These are phyloP conservation scores for Dicycla oo DNA, from an alignment of 2,888 invertebrate species.

Conservation along the genomic window DNA sequence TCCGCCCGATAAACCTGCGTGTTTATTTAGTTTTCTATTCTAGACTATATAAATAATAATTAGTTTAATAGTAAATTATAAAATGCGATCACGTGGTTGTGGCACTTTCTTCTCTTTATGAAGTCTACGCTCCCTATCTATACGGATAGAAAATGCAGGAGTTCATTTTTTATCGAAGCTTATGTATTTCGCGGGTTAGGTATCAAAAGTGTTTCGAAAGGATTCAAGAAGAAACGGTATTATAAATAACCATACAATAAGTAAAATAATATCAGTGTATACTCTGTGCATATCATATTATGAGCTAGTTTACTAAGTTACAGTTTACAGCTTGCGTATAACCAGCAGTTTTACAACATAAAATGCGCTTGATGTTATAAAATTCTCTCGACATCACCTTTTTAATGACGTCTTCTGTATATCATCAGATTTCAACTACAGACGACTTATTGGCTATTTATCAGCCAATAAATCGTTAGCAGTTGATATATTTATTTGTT, in stretches of 20 bases:
- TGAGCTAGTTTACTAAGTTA: conserved; percentile 27
- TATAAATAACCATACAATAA: not conserved
- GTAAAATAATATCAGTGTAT: conserved; percentile 13
- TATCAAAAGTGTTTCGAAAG: not conserved
- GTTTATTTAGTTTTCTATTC: not conserved
- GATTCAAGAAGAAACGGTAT: not conserved
- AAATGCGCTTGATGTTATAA: not conserved
- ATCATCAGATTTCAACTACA: too few species aligned
- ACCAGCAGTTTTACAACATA: conserved; percentile 44
- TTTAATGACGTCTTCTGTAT: not conserved
- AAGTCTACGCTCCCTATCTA: too few species aligned
- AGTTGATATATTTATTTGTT: too few species aligned
- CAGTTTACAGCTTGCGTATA: conserved; percentile 32
- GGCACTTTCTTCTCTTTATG: not conserved
- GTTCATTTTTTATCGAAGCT: not conserved
- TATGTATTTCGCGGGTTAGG: too few species aligned
- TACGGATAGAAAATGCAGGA: not conserved
- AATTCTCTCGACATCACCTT: not conserved
- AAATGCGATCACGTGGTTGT: not conserved
- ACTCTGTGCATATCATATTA: conserved; percentile 36
- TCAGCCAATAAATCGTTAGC: too few species aligned
- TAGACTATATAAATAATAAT: not conserved
- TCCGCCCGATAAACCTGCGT: too few species aligned
- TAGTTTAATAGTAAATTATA: not conserved
- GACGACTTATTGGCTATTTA: too few species aligned